Evolutionary conservation across 2,113 vertebrate genomes (phyloP), one percentile per base, ranked within the genome.

Genomic region (Acanthochromis polyacanthus): DNA sequence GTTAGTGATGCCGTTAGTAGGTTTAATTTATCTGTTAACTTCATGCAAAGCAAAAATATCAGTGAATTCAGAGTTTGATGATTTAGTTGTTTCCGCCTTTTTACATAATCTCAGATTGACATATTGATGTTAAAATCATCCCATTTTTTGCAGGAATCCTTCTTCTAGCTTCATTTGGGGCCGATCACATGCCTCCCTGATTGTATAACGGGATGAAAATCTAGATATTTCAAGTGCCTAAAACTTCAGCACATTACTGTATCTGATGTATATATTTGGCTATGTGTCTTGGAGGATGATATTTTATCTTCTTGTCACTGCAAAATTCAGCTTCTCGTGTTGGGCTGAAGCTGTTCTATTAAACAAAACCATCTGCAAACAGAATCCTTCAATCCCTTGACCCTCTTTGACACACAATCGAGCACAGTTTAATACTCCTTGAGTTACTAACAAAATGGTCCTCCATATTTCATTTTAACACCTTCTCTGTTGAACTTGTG

Each of bases 401-500:
- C 12, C 4, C 4, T 58, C 50, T 65, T 53, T 66, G 55, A n/a
- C 57, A 51, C 3, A 38, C 20, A 20, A 22, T 62, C 23, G 25
- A 15, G 58, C 36, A 28, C 7, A 62, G 46, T 46, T 40, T 50
- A 56, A 45, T 51, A 46, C 6, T 65, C 28, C 30, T 0, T 66
- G 50, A 75, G 38, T 71, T 55, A 85, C 80, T 75, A 90, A 82
- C 74, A 80, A 61, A 60, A 55, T 51, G 69, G 69, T 82, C 66
- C 72, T 82, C 25, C 40, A 23, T 40, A n/a, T 76, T 64, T 71
- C 20, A 62, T 82, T 73, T 77, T 71, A 74, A 68, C 63, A 55
- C 17, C 14, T 66, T 74, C 46, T 75, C 16, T 76, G 67, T 53
- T 82, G 75, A 84, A 84, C 78, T 65, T 83, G 79, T 90, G 79